Evolutionary conservation across 2,113 vertebrate species (phyloP).

Genomic region (Gila orcuttii): DNA sequence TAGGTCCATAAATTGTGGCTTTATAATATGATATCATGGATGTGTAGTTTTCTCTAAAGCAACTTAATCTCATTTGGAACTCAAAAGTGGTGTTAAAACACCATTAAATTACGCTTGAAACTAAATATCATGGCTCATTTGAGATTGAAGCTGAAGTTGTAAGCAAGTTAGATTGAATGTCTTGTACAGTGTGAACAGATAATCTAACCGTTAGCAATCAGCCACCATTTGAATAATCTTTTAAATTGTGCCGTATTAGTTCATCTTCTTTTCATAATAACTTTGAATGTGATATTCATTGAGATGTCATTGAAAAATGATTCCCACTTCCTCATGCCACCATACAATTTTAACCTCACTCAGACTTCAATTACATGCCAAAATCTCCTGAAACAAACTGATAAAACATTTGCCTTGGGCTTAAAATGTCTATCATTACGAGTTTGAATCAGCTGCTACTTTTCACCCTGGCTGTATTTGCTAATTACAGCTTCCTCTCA

Average conservation of each 20-base stretch:
- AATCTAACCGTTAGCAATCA: background rate
- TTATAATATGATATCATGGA: background rate
- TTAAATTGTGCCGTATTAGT: background rate
- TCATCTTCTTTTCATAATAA: conserved; percentile 9
- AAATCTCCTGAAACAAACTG: conserved; percentile 21
- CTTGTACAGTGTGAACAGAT: background rate
- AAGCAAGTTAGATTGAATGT: background rate
- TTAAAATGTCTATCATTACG: conserved; percentile 24
- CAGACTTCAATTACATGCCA: conserved; percentile 9
- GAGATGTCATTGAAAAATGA: conserved; percentile 24
- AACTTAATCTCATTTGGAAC: background rate
- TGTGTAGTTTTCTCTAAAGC: background rate
- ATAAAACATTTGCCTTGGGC: conserved; percentile 27
- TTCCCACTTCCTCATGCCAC: conserved; percentile 6
- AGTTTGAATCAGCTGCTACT: background rate
- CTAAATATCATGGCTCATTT: conserved; percentile 1
- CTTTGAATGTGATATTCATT: background rate
- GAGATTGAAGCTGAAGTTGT: background rate
- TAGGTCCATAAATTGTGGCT: background rate
- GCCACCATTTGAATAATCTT: conserved; percentile 8
- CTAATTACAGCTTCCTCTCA: conserved; percentile 1
- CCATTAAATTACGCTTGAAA: background rate
- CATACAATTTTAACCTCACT: background rate
- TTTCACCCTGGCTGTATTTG: conserved; percentile 9
- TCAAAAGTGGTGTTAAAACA: background rate